Conservation (phyloP, 1,140 invertebrate genomes). For the Anthonomus grandis region DNA sequence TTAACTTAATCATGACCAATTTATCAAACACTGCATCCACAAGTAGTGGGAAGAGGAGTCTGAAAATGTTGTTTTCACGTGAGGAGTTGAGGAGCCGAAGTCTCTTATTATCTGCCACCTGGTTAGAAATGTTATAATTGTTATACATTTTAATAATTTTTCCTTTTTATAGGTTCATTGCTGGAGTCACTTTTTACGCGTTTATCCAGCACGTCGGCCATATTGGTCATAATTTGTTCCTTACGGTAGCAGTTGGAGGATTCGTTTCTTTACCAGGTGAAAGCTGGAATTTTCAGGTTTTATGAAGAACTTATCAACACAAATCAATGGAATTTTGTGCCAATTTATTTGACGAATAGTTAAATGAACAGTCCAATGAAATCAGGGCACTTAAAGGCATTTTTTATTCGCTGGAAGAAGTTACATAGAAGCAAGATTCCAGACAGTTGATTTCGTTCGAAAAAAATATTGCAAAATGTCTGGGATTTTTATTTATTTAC, state of each 20-base stretch:
- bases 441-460: background rate
- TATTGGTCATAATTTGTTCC: conserved; percentile 66
- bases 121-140: too few species aligned
- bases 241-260: conserved; percentile 64
- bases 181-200: conserved; percentile 69
- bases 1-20: conserved; percentile 32
- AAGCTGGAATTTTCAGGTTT: too few species aligned
- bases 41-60: conserved; percentile 46
- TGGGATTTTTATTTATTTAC: too few species aligned
- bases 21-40: conserved; percentile 10
- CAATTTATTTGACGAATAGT: too few species aligned
- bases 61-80: conserved; percentile 66
- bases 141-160: background rate
- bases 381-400: too few species aligned
- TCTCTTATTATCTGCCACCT: conserved; percentile 63
- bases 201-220: conserved; percentile 70
- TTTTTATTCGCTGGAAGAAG: too few species aligned
- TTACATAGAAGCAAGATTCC: too few species aligned
- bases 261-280: conserved; percentile 61
- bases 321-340: too few species aligned
- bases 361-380: too few species aligned
- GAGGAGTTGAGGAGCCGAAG: conserved; percentile 68
- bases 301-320: too few species aligned
- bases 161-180: conserved; percentile 41
- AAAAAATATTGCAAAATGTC: background rate